Conservation (phyloP, 2,113 vertebrate species). For the Anser brachyrhynchus region DNA sequence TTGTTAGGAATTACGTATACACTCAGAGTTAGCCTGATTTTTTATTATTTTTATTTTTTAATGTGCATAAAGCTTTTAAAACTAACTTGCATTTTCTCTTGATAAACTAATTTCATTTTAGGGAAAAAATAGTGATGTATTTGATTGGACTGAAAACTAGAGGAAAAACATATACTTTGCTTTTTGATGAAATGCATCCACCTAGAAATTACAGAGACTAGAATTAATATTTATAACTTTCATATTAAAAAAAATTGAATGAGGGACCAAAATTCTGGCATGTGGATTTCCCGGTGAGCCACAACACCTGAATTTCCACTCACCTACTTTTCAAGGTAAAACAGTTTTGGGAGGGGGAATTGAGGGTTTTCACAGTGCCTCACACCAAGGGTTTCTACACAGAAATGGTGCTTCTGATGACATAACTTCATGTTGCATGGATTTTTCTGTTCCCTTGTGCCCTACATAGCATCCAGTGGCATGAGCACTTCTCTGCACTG, state of each 20-base stretch:
- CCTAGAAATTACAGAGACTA: neutral
- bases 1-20: neutral
- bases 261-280: neutral
- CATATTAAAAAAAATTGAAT: neutral
- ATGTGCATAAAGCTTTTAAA: neutral
- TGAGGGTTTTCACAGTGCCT: neutral
- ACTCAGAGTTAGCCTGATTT: neutral
- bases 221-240: neutral
- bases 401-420: neutral
- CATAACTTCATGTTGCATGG: neutral
- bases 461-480: neutral
- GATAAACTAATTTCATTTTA: neutral
- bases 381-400: neutral
- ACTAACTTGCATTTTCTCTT: neutral
- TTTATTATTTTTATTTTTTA: neutral
- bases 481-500: neutral
- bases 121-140: neutral
- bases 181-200: neutral
- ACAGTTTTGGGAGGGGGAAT: too few relatives aligned
- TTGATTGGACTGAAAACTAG: neutral
- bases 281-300: neutral
- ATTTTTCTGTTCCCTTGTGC: neutral
- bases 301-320: neutral
- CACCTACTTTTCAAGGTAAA: neutral
- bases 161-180: neutral